Base-by-base conservation (phyloP, 2,888 invertebrate genomes). In the Lasioglossum zephyrum region DNA sequence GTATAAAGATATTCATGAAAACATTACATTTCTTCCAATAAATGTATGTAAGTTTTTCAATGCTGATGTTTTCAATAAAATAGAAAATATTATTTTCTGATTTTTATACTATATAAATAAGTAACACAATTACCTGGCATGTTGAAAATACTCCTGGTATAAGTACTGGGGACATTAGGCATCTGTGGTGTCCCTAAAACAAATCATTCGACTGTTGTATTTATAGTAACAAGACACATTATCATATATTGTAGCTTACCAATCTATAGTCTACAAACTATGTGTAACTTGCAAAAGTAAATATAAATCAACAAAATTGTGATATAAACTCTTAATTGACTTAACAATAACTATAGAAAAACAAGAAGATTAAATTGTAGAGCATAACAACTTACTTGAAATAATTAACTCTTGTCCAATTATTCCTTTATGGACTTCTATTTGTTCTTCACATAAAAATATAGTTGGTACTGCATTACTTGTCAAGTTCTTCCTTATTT, bases 401-500 rank as follows among this genome's bases (percentile, higher is more conserved):
- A 63, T 63, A 1, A 63, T 63, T 63, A 63, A 63, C 31, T 31
- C 31, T 63, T 63, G 31, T 5, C 63, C 63, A 18, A 63, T 63
- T 31, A 31, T 63, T 31, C 18, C 63, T 31, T 18, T 63, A 6
- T 31, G 63, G 6, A 63, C 63, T 0, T 63, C 63, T 36, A 31
- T 36, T 63, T 63, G 63, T 63, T 63, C 63, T 63, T 63, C 63
- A 1, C 63, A 63, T 16, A 63, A 63, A 31, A 63, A 63, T 18
- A 63, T 63, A 8, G 63, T 63, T 31, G 63, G 63, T 31, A 63
- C 63, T 36, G 63, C 63, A 2, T 63, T 63, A 31, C 63, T 63
- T 63, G 63, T 63, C 3, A 63, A 63, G 31, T 63, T 63, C 16
- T 63, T 63, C 18, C 63, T 63, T 63, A 63, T 63, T 63, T 63